These are phyloP conservation scores for Numenius arquata DNA, from an alignment of 2,113 vertebrate species.

Conservation along the genomic window DNA sequence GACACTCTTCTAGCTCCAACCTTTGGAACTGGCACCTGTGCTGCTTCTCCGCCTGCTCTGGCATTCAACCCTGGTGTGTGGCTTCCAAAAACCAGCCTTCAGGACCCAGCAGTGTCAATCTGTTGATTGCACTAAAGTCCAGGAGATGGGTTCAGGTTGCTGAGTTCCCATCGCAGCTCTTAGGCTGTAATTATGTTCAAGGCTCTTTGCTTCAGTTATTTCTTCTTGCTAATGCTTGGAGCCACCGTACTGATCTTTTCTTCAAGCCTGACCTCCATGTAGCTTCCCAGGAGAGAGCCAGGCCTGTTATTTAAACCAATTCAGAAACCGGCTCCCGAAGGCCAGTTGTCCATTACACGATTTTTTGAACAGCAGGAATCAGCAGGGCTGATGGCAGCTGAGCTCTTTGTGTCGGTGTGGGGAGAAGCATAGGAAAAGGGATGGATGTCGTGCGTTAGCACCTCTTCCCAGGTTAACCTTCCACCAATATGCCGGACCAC, in stretches of 20 bases:
- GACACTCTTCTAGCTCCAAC: background rate
- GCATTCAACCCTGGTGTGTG: background rate
- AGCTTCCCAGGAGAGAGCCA: constrained; percentile 12
- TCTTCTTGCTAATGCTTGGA: constrained; percentile 13
- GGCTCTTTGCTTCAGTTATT: constrained; percentile 25
- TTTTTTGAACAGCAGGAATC: constrained; percentile 22
- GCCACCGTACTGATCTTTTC: background rate
- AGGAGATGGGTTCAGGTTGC: constrained; percentile 6
- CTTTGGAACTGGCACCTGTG: constrained; percentile 12
- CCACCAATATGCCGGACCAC: background rate
- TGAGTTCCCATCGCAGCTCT: background rate
- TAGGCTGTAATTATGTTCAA: constrained; percentile 45
- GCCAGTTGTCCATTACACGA: background rate
- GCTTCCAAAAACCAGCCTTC: constrained; percentile 25
- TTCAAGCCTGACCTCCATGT: constrained; percentile 17
- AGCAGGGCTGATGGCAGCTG: background rate
- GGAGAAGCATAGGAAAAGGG: background rate
- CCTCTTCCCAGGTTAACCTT: background rate
- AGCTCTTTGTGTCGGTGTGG: background rate
- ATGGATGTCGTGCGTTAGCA: accelerated
- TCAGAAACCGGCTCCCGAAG: background rate
- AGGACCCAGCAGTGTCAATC: constrained; percentile 34
- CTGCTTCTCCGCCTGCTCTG: background rate
- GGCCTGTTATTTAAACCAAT: constrained; percentile 37
- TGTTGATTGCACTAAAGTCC: constrained; percentile 8